Conservation (phyloP, 2,888 invertebrate genomes). For the Axea sp. region DNA sequence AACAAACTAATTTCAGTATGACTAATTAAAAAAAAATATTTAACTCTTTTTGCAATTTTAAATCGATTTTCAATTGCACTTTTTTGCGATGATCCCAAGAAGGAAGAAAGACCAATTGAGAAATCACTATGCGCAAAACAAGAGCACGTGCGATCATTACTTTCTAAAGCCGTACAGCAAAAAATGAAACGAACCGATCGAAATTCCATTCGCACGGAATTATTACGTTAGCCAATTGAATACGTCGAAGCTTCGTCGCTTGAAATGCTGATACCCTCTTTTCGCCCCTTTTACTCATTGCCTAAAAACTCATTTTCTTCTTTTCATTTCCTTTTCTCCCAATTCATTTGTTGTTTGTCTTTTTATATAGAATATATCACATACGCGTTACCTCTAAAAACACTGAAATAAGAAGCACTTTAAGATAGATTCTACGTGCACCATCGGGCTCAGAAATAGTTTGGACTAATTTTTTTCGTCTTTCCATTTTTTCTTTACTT, state of each 20-base stretch:
- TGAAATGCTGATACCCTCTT: constrained; percentile 30
- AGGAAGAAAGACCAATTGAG: constrained; percentile 17
- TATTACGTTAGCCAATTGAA: constrained; percentile 31
- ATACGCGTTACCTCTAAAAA: constrained; percentile 80
- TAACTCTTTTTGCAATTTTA: background rate
- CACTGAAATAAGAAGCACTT: constrained; percentile 80
- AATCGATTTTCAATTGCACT: constrained; percentile 45
- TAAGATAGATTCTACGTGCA: constrained; percentile 79
- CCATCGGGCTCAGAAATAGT: constrained; percentile 74
- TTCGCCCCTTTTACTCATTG: constrained; percentile 62
- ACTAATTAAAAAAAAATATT: too few species aligned
- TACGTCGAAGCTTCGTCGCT: constrained; percentile 9
- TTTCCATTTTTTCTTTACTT: constrained; percentile 45
- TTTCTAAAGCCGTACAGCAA: constrained; percentile 2
- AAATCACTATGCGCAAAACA: constrained; percentile 26
- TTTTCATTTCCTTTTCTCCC: constrained; percentile 61
- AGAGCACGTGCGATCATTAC: constrained; percentile 15
- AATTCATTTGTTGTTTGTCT: constrained; percentile 53
- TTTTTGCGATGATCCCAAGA: constrained; percentile 26
- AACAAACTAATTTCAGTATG: too few species aligned
- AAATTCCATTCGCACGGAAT: constrained; percentile 26
- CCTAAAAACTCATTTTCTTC: constrained; percentile 70
- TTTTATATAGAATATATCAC: constrained; percentile 79
- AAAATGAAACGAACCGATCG: constrained; percentile 18
- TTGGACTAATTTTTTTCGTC: constrained; percentile 73